Base-by-base conservation (phyloP, 2,113 vertebrate genomes). In the Columba livia region DNA sequence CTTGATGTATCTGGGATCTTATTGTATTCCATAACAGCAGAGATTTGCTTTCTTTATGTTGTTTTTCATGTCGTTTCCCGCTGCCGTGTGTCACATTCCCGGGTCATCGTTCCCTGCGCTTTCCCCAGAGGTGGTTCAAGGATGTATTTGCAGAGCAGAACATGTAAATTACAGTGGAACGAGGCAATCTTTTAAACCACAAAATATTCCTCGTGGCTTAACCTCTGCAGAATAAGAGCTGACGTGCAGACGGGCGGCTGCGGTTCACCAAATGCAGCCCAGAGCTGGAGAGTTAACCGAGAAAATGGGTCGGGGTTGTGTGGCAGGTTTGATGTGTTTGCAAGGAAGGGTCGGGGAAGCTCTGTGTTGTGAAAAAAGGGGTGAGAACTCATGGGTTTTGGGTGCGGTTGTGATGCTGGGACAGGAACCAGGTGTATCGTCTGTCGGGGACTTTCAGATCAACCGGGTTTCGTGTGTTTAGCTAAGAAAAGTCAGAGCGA, bases 201-300 rank as follows among this genome's bases (percentile, higher is more conserved):
- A 8, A 47, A 54, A 62, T 40, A 36, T 57, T 36, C 17, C 40
- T 26, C 4, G 2, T 16, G 47, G 1, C 34, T 77, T 8, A 2
- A 14, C 42, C 72, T 34, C 8, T 10, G 10, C 0, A 11, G 50
- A n/a, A 0, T 11, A 16, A 11, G 75, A 51, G 60, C 34, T 66
- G 88, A 11, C 3, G 82, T 9, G 62, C 31, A n/a, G 42, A 29
- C 9, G 10, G 9, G 47, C 0, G 36, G 40, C 9, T 32, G 72
- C 1, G 12, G 32, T 64, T 67, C 60, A 5, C 17, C 2, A 5
- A 23, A 40, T 60, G 26, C 90, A 50, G 61, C 32, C 21, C 40
- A 3, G 31, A 58, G 70, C 47, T 32, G 6, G 12, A 81, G 14
- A 0, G 16, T 15, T 40, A 26, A 0, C 4, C 2, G 7, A 31